Conservation (phyloP, 1,140 invertebrate genomes). For the Drosophila ogumai region DNA sequence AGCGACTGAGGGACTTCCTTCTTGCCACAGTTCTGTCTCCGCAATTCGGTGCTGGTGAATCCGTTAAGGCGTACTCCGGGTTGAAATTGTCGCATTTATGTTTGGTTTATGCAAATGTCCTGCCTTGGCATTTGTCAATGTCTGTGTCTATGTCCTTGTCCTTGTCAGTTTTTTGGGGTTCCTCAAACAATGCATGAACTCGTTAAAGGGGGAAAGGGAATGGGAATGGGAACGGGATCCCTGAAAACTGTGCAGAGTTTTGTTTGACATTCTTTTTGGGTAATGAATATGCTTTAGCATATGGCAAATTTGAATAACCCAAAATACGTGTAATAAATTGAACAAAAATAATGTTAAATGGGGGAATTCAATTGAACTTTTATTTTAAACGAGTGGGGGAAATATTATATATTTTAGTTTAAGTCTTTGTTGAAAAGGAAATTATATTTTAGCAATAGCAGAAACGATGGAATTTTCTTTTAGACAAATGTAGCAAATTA, state of each 20-base stretch:
- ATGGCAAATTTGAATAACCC: slow-evolving; percentile 22
- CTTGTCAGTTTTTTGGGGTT: slow-evolving; percentile 36
- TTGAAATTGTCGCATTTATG: slow-evolving; percentile 82
- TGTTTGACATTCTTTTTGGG: slow-evolving; percentile 17
- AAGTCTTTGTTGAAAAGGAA: background rate
- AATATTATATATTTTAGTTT: background rate
- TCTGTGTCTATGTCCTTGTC: slow-evolving; percentile 38
- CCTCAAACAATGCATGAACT: slow-evolving; percentile 42
- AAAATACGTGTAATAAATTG: slow-evolving; percentile 12
- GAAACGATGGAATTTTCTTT: background rate
- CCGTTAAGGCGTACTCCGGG: slow-evolving; percentile 73
- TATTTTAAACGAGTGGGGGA: slow-evolving; percentile 3
- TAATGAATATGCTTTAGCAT: slow-evolving; percentile 37
- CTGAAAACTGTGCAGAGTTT: slow-evolving; percentile 14
- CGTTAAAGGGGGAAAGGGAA: slow-evolving; percentile 10
- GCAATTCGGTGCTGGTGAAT: slow-evolving; percentile 53
- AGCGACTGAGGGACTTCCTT: slow-evolving; percentile 52
- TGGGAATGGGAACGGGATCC: background rate
- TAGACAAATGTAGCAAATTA: background rate
- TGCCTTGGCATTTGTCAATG: slow-evolving; percentile 49
- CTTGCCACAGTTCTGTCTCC: slow-evolving; percentile 19
- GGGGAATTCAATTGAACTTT: slow-evolving; percentile 5
- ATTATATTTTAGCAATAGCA: background rate
- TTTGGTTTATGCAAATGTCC: slow-evolving; percentile 78
- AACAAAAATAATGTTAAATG: background rate